These are phyloP conservation scores for Chymomyza amoena DNA, from an alignment of 2,888 invertebrate genomes.

Conservation along the genomic window DNA sequence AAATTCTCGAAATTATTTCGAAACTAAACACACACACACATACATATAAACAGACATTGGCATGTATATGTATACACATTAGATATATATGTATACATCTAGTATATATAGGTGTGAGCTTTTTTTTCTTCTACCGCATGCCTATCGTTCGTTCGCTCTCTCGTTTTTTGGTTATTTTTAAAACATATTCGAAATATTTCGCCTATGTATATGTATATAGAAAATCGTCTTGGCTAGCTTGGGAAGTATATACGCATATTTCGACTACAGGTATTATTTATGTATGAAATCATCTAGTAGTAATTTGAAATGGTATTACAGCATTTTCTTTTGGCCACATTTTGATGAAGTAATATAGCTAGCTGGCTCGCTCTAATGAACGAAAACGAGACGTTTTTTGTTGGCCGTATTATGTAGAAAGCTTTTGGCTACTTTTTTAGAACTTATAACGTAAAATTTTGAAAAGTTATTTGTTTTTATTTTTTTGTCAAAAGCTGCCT, in stretches of 20 bases:
- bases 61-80: conserved; percentile 20
- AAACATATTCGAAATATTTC: conserved; percentile 66
- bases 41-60: conserved; percentile 3
- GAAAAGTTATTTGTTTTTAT: background rate
- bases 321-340: conserved; percentile 22
- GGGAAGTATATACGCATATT: conserved; percentile 38
- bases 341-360: conserved; percentile 14
- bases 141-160: conserved; percentile 47
- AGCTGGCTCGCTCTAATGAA: background rate
- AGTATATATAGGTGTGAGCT: conserved; percentile 20
- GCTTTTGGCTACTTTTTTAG: background rate
- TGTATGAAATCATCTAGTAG: conserved; percentile 61
- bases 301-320: conserved; percentile 57
- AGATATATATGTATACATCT: conserved; percentile 15
- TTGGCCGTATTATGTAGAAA: background rate
- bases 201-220: conserved; percentile 39
- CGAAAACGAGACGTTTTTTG: background rate
- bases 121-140: conserved; percentile 38
- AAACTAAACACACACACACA: conserved; percentile 47
- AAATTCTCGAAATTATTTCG: conserved; percentile 74
- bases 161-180: conserved; percentile 61
- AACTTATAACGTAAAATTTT: background rate
- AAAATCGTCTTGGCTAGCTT: conserved; percentile 8
- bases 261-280: conserved; percentile 56
- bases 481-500: background rate